Conservation (phyloP, 2,888 invertebrate genomes). For the Meiosimyza platycephala region DNA sequence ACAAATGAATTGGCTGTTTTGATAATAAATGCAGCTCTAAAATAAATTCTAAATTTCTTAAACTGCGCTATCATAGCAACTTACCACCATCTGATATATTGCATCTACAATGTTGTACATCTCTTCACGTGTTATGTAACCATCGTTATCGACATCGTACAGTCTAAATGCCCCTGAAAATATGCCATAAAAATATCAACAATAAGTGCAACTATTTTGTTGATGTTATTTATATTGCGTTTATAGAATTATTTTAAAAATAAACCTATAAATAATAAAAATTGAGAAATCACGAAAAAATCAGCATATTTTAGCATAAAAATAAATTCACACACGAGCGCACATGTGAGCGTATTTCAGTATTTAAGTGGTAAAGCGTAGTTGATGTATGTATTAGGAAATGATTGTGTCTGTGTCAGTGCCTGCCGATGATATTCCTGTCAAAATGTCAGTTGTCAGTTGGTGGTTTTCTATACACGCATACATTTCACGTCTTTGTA, state of each 20-base stretch:
- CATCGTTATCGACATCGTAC: constrained; percentile 96
- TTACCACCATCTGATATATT: constrained; percentile 98
- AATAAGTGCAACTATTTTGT: background rate
- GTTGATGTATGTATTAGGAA: too few species aligned
- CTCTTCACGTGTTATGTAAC: constrained; percentile 94
- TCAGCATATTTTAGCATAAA: background rate
- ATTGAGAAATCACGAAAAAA: background rate
- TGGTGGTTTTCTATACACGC: too few species aligned
- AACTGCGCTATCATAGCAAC: constrained; percentile 63
- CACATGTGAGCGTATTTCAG: background rate
- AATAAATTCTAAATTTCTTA: background rate
- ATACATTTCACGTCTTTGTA: too few species aligned
- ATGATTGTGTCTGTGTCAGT: too few species aligned
- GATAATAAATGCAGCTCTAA: too few species aligned
- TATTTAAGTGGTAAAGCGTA: too few species aligned
- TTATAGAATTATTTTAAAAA: background rate
- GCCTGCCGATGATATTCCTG: too few species aligned
- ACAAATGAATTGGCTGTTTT: too few species aligned
- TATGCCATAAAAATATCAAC: background rate
- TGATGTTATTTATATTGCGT: too few species aligned
- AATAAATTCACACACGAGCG: background rate
- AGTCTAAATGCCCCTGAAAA: constrained; percentile 90
- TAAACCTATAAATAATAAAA: constrained; percentile 13
- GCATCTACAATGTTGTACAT: constrained; percentile 98
- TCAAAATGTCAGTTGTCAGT: too few species aligned